These are phyloP conservation scores for Triplophysa tibetana DNA, from an alignment of 2,113 vertebrate genomes.

Conservation along the genomic window DNA sequence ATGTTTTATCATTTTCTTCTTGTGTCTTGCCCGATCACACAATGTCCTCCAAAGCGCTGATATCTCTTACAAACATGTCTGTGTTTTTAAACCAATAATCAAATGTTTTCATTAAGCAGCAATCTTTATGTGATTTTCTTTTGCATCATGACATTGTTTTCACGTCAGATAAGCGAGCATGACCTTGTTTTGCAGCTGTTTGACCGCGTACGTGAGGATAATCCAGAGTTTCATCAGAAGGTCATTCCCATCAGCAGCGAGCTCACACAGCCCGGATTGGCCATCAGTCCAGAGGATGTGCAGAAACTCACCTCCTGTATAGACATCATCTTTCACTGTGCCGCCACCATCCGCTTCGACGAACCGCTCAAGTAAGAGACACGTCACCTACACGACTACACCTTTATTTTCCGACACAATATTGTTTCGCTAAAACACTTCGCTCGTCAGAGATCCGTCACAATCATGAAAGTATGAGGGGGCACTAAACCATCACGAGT, in stretches of 20 bases:
- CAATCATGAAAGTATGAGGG: too few species aligned
- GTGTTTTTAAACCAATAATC: neutral
- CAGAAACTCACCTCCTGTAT: conserved; percentile 80
- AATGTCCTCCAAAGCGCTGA: neutral
- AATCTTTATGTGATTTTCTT: neutral
- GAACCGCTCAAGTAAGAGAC: conserved; percentile 83
- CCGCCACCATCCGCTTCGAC: conserved; percentile 92
- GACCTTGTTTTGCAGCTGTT: conserved; percentile 81
- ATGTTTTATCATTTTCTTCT: neutral
- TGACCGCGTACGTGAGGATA: conserved; percentile 86
- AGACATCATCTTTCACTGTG: conserved; percentile 93
- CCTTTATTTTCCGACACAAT: too few species aligned
- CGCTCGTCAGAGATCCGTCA: too few species aligned
- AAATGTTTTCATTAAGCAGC: neutral
- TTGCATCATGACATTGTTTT: neutral
- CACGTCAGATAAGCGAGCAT: neutral
- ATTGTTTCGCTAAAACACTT: neutral
- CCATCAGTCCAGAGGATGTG: conserved; percentile 83
- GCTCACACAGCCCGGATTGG: conserved; percentile 85
- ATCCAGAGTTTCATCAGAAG: conserved; percentile 88
- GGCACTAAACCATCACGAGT: too few species aligned
- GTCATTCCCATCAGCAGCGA: conserved; percentile 88
- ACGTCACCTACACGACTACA: neutral
- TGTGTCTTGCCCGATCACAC: neutral
- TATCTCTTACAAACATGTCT: neutral